Conservation (phyloP, 64 coral and sea anemone genomes). For the Pocillopora verrucosa region DNA sequence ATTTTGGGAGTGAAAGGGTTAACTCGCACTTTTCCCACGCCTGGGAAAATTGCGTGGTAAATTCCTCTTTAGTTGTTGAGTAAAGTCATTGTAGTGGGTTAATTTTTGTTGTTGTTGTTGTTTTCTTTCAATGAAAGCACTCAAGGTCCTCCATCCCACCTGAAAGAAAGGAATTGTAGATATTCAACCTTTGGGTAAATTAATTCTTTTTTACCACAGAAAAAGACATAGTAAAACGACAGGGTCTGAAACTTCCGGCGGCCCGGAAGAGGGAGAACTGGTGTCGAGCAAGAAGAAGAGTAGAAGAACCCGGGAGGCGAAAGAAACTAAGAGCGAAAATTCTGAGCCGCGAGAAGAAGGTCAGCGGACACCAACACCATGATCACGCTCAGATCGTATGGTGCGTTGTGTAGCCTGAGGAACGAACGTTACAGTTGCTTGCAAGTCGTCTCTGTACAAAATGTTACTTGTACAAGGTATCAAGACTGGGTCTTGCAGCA, state of each 20-base stretch:
- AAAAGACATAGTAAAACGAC: conserved; percentile 58
- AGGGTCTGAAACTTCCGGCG: conserved; percentile 31
- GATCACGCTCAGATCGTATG: not conserved
- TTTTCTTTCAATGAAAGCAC: not conserved
- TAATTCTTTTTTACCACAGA: not conserved
- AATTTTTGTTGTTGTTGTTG: not conserved
- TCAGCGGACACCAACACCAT: conserved; percentile 53
- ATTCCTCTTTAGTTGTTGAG: too few relatives aligned
- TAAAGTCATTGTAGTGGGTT: too few relatives aligned
- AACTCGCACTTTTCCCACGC: too few relatives aligned
- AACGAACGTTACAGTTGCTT: not conserved
- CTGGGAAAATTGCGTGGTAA: too few relatives aligned
- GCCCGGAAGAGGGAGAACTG: conserved; percentile 66
- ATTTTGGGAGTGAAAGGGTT: too few relatives aligned
- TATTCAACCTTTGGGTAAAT: not conserved
- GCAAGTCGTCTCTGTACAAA: not conserved
- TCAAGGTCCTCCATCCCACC: not conserved
- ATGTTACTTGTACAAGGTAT: not conserved
- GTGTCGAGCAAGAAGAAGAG: conserved; percentile 54
- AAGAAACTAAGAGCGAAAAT: conserved; percentile 39
- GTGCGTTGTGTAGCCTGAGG: not conserved
- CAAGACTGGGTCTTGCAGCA: not conserved
- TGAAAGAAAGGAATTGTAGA: not conserved
- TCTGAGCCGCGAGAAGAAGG: conserved; percentile 59
- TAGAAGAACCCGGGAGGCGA: conserved; percentile 58